Evolutionary conservation across 2,888 invertebrate species (phyloP), one percentile per base, ranked within the genome.

Genomic region (Hesperia comma): DNA sequence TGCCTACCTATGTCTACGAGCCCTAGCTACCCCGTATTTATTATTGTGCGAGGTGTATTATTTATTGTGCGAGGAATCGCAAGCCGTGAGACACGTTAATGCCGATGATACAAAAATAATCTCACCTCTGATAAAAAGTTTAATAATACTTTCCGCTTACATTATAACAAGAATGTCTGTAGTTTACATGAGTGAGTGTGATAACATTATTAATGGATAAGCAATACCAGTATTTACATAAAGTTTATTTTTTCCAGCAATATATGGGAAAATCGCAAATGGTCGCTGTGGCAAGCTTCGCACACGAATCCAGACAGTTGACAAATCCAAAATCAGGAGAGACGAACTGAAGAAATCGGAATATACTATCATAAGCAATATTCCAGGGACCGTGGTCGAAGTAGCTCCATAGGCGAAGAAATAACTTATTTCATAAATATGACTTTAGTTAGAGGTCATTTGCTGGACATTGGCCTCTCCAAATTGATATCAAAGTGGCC

Each of bases 201-300:
- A 26, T 26, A 2, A 26, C 26, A 26, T 2, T 26, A 26, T 26
- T 26, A 26, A 26, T 26, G 26, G 26, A 41, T 41, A 41, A 14
- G 14, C 14, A 41, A 14, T 17, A 7, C 17, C 15, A 7, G 2
- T 37, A 55, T 6, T 58, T 43, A n/a, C n/a, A 12, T 43, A 49
- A 26, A 60, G 26, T 61, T 61, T 70, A 70, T 54, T 71, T 10
- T 63, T 87, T 86, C 12, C 87, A 92, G 92, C 72, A 68, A 72
- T 82, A 17, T 92, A 83, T 72, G 89, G 90, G 73, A 92, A 88
- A 70, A 73, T 92, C 6, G 74, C 84, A 17, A 90, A 92, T 57
- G 92, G 92, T 1, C 85, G 87, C 2, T 92, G 92, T 72, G 85
- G 91, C 12, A 83, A 79, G 68, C 77, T 92, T n/a, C 88, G 90